Evolutionary conservation across 2,888 invertebrate species (phyloP).

Genomic region (Bombylius discolor): DNA sequence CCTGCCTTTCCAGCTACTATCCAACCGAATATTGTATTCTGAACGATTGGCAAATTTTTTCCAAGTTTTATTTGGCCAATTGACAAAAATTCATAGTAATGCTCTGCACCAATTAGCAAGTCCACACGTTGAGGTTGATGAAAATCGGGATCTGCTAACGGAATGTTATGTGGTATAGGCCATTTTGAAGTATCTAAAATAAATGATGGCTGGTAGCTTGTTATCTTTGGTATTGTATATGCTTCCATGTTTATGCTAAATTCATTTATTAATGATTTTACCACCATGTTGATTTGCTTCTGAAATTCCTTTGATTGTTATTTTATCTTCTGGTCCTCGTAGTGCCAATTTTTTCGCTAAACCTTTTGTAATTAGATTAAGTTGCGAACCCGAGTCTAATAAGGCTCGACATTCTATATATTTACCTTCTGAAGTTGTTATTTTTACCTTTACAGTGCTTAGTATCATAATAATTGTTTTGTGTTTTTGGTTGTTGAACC

Average conservation of each 20-base stretch:
- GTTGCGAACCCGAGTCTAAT: neutral
- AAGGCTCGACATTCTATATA: neutral
- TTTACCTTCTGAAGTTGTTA: too few relatives aligned
- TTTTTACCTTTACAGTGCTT: neutral
- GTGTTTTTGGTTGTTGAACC: too few relatives aligned
- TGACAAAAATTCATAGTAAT: neutral
- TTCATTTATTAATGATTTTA: neutral
- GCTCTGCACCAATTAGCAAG: neutral
- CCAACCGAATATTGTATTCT: neutral
- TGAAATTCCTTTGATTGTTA: neutral
- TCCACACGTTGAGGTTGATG: neutral
- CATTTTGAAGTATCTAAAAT: neutral
- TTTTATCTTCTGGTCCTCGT: neutral
- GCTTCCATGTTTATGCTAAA: neutral
- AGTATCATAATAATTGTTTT: neutral
- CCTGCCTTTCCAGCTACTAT: neutral
- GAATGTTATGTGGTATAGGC: neutral
- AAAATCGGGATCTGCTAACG: neutral
- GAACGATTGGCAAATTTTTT: neutral
- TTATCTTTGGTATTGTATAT: neutral
- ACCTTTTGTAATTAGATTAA: neutral
- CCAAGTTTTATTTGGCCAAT: neutral
- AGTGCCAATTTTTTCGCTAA: neutral
- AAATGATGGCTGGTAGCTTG: neutral
- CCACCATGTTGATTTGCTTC: too few relatives aligned